Percentiles rank a stretch among this genome's conserved stretches.
Conservation (phyloP, 2,797 vertebrate species). For the Halcyon smyrnensis region DNA sequence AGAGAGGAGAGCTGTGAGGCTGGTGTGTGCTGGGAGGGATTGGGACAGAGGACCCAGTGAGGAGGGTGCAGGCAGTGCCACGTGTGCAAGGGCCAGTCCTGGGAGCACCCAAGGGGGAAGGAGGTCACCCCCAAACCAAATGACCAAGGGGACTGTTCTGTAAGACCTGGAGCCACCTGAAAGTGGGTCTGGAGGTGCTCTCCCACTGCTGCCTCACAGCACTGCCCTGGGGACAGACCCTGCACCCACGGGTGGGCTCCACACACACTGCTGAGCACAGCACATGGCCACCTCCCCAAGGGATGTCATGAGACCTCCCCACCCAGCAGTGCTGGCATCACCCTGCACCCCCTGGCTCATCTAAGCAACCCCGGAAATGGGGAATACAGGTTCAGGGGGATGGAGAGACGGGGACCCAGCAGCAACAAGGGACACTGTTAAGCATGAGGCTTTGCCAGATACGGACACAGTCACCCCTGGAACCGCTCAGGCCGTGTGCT, state of each 20-base stretch:
- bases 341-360: background rate
- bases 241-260: rapidly evolving
- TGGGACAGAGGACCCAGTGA: background rate
- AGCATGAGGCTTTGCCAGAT: background rate
- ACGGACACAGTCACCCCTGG: background rate
- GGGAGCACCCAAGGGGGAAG: background rate
- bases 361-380: background rate
- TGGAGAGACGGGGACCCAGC: background rate
- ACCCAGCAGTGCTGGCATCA: background rate
- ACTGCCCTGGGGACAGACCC: background rate
- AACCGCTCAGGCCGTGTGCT: background rate
- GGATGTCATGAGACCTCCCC: background rate
- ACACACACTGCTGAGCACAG: background rate
- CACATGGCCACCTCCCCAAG: background rate
- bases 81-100: background rate
- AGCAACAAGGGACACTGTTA: background rate
- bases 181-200: background rate
- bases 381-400: rapidly evolving
- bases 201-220: background rate
- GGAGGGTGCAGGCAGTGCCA: background rate
- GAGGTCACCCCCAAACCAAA: background rate
- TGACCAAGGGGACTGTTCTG: background rate
- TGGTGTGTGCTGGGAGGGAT: background rate
- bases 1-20: background rate
- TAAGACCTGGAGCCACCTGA: background rate